These are phyloP conservation scores for Anseranas semipalmata DNA, from an alignment of 2,113 vertebrate species.

Conservation along the genomic window DNA sequence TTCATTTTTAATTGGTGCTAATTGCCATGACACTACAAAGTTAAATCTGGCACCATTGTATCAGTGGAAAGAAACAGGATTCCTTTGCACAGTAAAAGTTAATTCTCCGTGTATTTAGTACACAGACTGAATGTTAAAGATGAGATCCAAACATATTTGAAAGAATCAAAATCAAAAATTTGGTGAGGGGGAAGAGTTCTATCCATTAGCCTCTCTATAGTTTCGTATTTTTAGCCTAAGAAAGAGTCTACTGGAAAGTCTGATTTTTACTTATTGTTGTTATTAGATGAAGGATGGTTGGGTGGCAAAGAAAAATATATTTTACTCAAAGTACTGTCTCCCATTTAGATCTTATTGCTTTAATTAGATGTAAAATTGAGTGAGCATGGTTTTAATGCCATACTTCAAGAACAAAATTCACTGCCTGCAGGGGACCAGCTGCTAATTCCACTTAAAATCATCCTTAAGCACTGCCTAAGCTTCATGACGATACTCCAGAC, in stretches of 20 bases:
- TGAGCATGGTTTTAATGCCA: neutral
- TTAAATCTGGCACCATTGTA: neutral
- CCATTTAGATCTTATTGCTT: neutral
- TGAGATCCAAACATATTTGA: neutral
- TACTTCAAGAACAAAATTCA: neutral
- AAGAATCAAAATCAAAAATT: neutral
- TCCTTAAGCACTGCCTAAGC: neutral
- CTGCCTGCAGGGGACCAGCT: neutral
- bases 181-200: neutral
- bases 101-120: neutral
- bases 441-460: neutral
- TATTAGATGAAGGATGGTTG: neutral
- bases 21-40: neutral
- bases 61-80: neutral
- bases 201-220: neutral
- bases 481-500: neutral
- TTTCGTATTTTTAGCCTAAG: neutral
- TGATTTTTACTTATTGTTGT: neutral
- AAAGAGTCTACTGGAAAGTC: neutral
- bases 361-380: neutral
- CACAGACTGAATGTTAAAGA: neutral
- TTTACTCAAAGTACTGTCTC: neutral
- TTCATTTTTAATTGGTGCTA: neutral
- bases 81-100: neutral
- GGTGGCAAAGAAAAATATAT: neutral